A percentile compares a stretch with the other conserved stretches of the same genome.
phyloP scores from a whole-genome alignment of 2,113 vertebrate species.

The Stomatorhinus ivindoensis region DNA sequence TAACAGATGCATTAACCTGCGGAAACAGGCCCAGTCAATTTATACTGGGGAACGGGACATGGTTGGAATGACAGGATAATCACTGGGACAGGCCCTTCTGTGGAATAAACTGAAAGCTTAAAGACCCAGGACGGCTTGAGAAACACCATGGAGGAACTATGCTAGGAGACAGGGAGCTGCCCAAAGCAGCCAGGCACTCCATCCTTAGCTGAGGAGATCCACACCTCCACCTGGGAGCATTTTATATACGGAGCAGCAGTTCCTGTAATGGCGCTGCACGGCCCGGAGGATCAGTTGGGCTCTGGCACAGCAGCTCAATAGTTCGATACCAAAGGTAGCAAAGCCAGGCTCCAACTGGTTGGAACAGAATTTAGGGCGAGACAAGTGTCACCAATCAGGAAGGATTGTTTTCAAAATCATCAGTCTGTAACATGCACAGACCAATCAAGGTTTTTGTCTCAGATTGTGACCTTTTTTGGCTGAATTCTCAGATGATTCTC shows the following conservation, averaged over 20 bases:
- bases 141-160: background rate
- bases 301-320: background rate
- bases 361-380: background rate
- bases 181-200: background rate
- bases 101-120: background rate
- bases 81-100: background rate
- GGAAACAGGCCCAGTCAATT: background rate
- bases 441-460: background rate
- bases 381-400: background rate
- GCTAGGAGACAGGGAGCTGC: background rate
- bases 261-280: background rate
- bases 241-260: background rate
- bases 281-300: background rate
- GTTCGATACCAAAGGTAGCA: background rate
- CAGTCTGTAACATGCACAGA: background rate
- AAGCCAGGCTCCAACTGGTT: background rate
- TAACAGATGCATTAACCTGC: background rate
- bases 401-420: background rate
- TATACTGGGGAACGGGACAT: background rate
- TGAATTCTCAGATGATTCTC: background rate
- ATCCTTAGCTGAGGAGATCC: background rate
- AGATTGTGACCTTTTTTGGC: background rate
- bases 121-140: background rate
- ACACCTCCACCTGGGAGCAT: background rate
- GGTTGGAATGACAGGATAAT: background rate